These are phyloP conservation scores for Drosophila maculinotata DNA, from an alignment of 2,888 invertebrate species.

Conservation along the genomic window DNA sequence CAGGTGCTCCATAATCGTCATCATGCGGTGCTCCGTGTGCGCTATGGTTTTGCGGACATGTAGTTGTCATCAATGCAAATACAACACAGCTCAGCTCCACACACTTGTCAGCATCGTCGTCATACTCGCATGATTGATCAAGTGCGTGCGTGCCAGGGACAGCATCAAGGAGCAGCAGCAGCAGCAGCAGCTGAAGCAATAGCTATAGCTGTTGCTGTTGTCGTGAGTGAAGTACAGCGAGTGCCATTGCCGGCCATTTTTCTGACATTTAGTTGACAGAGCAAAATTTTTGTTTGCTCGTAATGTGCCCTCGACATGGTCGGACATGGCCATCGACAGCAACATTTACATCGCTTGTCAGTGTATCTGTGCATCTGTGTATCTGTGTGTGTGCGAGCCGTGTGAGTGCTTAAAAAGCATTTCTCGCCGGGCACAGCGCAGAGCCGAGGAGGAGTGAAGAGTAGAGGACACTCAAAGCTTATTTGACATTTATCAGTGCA, in stretches of 20 bases:
- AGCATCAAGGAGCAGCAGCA: constrained; percentile 52
- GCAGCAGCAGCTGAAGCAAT: constrained; percentile 3
- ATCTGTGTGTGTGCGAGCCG: constrained; percentile 23
- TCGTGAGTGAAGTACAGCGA: constrained; percentile 42
- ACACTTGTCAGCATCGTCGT: constrained; percentile 66
- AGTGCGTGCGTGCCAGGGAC: constrained; percentile 74
- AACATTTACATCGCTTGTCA: constrained; percentile 52
- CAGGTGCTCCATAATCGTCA: constrained; percentile 76
- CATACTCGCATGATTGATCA: constrained; percentile 75
- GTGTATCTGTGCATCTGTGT: neutral
- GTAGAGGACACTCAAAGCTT: constrained; percentile 60
- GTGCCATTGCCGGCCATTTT: constrained; percentile 67
- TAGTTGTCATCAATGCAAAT: constrained; percentile 78
- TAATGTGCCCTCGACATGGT: constrained; percentile 65
- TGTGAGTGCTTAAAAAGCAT: constrained; percentile 75
- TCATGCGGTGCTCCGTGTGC: constrained; percentile 23
- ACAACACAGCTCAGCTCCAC: constrained; percentile 42
- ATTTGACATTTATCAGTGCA: constrained; percentile 79
- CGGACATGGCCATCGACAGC: constrained; percentile 41
- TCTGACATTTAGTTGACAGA: constrained; percentile 80
- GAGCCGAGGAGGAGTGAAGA: constrained; percentile 2
- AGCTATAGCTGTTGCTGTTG: constrained; percentile 18
- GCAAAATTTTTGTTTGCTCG: constrained; percentile 76
- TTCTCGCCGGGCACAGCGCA: constrained; percentile 53
- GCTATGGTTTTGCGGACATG: constrained; percentile 63